A percentile compares a stretch with the other conserved stretches of the same genome.
Evolutionary conservation across 2,888 invertebrate species (phyloP).

Genomic region (Himalopsyche kuldschensis): DNA sequence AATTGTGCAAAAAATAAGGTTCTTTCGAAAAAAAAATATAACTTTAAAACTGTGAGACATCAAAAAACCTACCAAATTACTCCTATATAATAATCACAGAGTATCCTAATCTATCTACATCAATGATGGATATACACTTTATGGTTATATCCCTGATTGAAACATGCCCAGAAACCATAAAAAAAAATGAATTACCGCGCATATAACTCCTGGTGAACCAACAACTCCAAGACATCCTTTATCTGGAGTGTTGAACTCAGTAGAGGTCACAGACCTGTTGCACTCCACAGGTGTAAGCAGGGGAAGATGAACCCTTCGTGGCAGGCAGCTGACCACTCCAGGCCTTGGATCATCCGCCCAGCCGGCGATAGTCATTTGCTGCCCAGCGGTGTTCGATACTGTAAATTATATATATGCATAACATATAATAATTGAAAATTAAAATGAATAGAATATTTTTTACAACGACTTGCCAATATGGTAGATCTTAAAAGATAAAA

Average conservation of each 20-base stretch:
- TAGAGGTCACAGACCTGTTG: constrained; percentile 46
- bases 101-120: no score
- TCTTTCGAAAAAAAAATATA: no score
- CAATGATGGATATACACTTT: no score
- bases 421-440: no score
- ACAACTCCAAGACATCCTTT: constrained; percentile 63
- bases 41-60: no score
- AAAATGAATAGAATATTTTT: no score
- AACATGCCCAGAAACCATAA: neutral
- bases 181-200: constrained; percentile 44
- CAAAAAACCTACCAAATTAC: no score
- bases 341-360: constrained; percentile 47
- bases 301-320: constrained; percentile 58
- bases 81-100: no score
- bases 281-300: constrained; percentile 54
- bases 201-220: constrained; percentile 52
- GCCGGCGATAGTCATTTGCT: constrained; percentile 55
- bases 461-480: no score
- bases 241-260: constrained; percentile 49
- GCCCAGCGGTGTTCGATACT: constrained; percentile 54
- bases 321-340: constrained; percentile 47
- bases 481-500: no score
- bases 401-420: constrained; percentile 20
- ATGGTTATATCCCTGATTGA: neutral
- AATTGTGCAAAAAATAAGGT: no score